These are phyloP conservation scores for Biston stratarius DNA, from an alignment of 2,888 invertebrate species.

Conservation along the genomic window DNA sequence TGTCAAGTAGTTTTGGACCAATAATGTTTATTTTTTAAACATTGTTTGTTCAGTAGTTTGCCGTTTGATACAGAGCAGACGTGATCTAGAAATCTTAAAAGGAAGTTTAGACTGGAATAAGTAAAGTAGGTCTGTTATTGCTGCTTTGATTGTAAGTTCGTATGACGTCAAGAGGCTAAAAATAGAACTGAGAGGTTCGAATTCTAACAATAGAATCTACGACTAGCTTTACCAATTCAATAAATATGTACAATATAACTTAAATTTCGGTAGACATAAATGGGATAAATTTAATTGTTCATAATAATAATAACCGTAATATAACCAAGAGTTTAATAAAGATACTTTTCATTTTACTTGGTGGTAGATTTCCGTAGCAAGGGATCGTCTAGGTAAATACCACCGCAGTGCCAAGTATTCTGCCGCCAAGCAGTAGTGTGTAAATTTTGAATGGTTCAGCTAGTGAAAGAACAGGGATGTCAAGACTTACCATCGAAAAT, in stretches of 20 bases:
- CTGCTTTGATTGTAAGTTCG: constrained; percentile 15
- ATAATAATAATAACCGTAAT: too few species aligned
- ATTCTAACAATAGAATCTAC: constrained; percentile 10
- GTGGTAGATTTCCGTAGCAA: too few species aligned
- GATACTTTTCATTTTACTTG: too few species aligned
- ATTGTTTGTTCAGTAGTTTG: constrained; percentile 16
- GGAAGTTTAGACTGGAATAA: constrained; percentile 33
- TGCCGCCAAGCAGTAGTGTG: too few species aligned
- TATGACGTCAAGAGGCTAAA: constrained; percentile 21
- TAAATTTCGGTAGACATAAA: too few species aligned
- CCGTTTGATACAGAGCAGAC: constrained; percentile 22
- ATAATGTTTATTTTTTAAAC: constrained; percentile 8
- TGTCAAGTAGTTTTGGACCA: constrained; percentile 5
- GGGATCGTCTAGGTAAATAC: too few species aligned
- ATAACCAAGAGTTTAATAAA: too few species aligned
- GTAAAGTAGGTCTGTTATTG: constrained; percentile 32
- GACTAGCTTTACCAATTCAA: background rate
- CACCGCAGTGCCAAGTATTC: too few species aligned
- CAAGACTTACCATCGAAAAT: too few species aligned
- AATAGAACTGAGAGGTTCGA: constrained; percentile 16
- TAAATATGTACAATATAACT: background rate
- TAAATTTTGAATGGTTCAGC: too few species aligned
- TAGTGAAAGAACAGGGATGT: too few species aligned
- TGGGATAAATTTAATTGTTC: too few species aligned
- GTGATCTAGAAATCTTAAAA: constrained; percentile 29